Conservation (phyloP, 2,888 invertebrate genomes). For the Spisula solida region DNA sequence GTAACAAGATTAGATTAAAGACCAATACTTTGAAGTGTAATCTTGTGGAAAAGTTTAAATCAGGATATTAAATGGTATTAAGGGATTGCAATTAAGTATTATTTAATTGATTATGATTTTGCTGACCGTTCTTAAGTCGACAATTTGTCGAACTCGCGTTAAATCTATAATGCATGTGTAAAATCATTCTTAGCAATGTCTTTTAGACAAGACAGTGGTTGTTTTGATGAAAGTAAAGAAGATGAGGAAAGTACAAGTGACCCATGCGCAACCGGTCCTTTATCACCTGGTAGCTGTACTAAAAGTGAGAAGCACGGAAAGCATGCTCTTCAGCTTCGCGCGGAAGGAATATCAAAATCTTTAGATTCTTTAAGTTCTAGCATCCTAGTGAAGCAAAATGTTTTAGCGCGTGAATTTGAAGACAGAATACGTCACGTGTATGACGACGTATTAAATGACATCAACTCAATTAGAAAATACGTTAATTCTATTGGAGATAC, state of each 20-base stretch:
- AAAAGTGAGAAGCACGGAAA: slow-evolving; percentile 4
- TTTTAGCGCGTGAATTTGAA: slow-evolving; percentile 64
- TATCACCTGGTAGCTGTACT: neutral
- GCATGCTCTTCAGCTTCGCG: slow-evolving; percentile 45
- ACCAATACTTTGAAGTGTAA: slow-evolving; percentile 23
- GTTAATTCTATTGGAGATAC: slow-evolving; percentile 59
- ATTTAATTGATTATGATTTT: neutral
- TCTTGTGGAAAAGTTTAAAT: neutral
- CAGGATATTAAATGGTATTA: neutral
- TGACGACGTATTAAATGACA: slow-evolving; percentile 63
- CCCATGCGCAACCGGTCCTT: neutral
- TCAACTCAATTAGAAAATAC: slow-evolving; percentile 58
- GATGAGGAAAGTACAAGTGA: neutral
- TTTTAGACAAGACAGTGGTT: slow-evolving; percentile 19
- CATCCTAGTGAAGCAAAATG: slow-evolving; percentile 56
- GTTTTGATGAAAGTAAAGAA: slow-evolving; percentile 25
- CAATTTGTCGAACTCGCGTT: neutral
- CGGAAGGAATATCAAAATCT: slow-evolving; percentile 55
- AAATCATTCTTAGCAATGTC: neutral
- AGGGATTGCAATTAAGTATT: slow-evolving; percentile 2
- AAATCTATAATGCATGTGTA: too few relatives aligned
- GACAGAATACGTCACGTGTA: slow-evolving; percentile 61
- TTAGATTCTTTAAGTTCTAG: slow-evolving; percentile 53
- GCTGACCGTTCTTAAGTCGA: neutral
- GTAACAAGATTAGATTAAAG: slow-evolving; percentile 24